Evolutionary conservation across 2,113 vertebrate genomes (phyloP).

Genomic region (Sphyrna mokarran): DNA sequence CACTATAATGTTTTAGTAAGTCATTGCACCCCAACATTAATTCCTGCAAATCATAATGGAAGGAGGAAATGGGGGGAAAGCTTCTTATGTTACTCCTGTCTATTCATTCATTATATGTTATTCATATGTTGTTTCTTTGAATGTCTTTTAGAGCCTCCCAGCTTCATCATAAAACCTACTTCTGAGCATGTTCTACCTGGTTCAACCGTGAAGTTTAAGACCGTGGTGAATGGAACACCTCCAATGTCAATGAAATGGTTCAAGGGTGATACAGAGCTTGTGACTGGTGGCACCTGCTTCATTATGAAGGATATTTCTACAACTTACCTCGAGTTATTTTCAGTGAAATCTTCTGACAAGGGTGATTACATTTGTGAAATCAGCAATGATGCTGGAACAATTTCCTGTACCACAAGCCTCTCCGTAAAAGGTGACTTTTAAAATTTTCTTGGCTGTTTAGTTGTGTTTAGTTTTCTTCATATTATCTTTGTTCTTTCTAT

Average conservation of each 20-base stretch:
- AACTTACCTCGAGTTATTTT: conserved; percentile 80
- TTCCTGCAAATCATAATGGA: not conserved
- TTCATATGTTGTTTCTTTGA: conserved; percentile 49
- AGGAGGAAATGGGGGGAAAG: not conserved
- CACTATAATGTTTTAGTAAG: no score
- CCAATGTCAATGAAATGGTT: conserved; percentile 83
- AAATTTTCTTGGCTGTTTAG: not conserved
- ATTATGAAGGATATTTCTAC: conserved; percentile 82
- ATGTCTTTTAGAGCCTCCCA: conserved; percentile 80
- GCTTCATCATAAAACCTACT: conserved; percentile 70
- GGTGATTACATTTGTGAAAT: conserved; percentile 84
- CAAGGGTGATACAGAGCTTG: conserved; percentile 76
- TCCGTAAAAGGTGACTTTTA: conserved; percentile 86
- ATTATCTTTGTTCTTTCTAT: not conserved
- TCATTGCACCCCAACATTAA: not conserved
- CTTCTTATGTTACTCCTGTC: not conserved
- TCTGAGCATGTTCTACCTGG: conserved; percentile 78
- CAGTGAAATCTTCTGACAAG: conserved; percentile 78
- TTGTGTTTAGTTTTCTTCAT: not conserved
- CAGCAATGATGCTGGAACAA: conserved; percentile 79
- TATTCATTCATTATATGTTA: not conserved
- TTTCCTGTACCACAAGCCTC: conserved; percentile 72
- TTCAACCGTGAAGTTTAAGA: conserved; percentile 71
- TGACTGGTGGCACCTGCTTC: conserved; percentile 77
- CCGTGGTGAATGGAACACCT: conserved; percentile 77